These are phyloP conservation scores for Ylistrum balloti DNA, from an alignment of 1,140 invertebrate species.

Conservation along the genomic window DNA sequence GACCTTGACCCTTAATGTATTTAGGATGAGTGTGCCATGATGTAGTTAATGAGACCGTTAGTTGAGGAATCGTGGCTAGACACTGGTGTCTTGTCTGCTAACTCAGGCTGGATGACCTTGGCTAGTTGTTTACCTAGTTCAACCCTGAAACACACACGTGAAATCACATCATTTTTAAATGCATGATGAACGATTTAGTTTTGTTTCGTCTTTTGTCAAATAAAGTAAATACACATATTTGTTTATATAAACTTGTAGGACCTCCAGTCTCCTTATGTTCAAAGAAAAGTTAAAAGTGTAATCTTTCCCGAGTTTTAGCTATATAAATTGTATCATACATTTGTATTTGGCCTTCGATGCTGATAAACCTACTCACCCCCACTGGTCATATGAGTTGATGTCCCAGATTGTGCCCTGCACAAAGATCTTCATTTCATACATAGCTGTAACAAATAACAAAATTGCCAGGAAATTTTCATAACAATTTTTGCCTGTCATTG, in stretches of 20 bases:
- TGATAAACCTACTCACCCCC: slow-evolving; percentile 96
- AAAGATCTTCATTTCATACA: slow-evolving; percentile 99
- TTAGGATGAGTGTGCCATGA: slow-evolving; percentile 85
- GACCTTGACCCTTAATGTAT: slow-evolving; percentile 41
- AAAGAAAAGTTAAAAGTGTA: too few species aligned
- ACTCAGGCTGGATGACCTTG: slow-evolving; percentile 97
- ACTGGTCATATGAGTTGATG: slow-evolving; percentile 99
- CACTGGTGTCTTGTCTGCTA: slow-evolving; percentile 86
- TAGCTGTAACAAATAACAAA: slow-evolving; percentile 87
- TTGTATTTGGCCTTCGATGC: too few species aligned
- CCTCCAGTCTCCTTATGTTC: too few species aligned
- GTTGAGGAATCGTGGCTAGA: slow-evolving; percentile 93
- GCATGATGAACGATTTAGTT: too few species aligned
- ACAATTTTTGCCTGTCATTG: too few species aligned
- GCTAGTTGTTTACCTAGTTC: slow-evolving; percentile 99
- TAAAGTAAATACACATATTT: too few species aligned
- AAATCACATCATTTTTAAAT: too few species aligned
- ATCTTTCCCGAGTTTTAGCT: too few species aligned
- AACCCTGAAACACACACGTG: slow-evolving; percentile 86
- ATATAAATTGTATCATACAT: too few species aligned
- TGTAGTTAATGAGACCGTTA: slow-evolving; percentile 97
- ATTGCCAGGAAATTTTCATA: too few species aligned
- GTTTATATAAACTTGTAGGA: too few species aligned
- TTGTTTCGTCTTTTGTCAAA: too few species aligned
- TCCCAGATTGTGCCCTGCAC: slow-evolving; percentile 99